Conservation (phyloP, 2,888 invertebrate species). For the Limnephilus auricula region DNA sequence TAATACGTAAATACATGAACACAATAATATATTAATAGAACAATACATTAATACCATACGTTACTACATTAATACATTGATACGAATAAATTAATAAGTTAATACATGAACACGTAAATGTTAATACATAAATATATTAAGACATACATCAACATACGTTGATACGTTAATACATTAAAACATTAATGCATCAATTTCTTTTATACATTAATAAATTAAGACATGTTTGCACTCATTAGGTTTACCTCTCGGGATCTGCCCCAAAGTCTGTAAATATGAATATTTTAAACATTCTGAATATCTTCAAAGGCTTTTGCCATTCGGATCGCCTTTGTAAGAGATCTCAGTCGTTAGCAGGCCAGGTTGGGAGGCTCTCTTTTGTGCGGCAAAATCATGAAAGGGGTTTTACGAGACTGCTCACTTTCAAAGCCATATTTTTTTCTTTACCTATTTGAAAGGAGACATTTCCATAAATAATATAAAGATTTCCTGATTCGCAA, state of each 20-base stretch:
- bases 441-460: neutral
- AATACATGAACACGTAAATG: no score
- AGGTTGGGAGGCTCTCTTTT: neutral
- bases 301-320: neutral
- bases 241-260: neutral
- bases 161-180: no score
- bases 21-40: no score
- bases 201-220: no score
- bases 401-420: neutral
- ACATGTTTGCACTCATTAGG: neutral
- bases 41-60: no score
- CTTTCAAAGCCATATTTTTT: neutral
- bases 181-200: no score
- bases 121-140: no score
- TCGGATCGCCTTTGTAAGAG: neutral
- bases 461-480: neutral
- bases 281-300: neutral
- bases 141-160: no score
- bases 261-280: neutral
- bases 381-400: neutral
- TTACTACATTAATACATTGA: no score
- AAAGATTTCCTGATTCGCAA: neutral
- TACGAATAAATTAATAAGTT: no score
- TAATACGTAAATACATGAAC: no score
- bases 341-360: neutral